phyloP scores from a whole-genome alignment of 2,113 vertebrate genomes.

The Panthera tigris region DNA sequence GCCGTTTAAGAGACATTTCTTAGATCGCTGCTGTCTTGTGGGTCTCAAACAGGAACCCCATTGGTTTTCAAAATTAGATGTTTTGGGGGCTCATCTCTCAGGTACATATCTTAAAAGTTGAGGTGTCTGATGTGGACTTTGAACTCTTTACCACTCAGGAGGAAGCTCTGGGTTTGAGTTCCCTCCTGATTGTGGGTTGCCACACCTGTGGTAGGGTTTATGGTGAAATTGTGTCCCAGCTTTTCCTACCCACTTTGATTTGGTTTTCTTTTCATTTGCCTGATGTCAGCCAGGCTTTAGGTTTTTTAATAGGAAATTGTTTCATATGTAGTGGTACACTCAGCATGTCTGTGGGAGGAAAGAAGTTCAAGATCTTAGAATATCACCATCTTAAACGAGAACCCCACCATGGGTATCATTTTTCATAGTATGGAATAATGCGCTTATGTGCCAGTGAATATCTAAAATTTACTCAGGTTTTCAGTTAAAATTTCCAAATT shows the following conservation, averaged over 20 bases:
- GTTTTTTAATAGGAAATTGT: background rate
- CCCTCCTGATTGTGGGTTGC: background rate
- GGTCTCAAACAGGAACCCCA: background rate
- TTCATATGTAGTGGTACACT: background rate
- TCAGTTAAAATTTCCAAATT: conserved; percentile 28
- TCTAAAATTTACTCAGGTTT: background rate
- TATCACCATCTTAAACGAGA: background rate
- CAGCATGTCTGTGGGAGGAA: background rate
- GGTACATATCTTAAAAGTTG: background rate
- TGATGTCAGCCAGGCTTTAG: background rate
- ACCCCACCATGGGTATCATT: background rate
- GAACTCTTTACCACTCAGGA: background rate
- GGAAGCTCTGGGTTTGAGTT: background rate
- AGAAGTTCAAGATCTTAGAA: background rate
- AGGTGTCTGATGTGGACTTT: background rate
- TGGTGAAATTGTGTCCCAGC: background rate
- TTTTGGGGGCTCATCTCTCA: background rate
- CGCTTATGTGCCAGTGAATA: background rate
- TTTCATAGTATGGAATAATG: background rate
- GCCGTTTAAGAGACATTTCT: background rate
- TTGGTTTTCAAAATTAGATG: background rate
- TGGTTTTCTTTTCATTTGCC: background rate
- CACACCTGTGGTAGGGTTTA: background rate
- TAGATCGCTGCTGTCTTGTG: background rate
- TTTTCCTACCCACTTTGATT: background rate